These are phyloP conservation scores for Tetramorium bicarinatum DNA, from an alignment of 2,888 invertebrate species.

Conservation along the genomic window DNA sequence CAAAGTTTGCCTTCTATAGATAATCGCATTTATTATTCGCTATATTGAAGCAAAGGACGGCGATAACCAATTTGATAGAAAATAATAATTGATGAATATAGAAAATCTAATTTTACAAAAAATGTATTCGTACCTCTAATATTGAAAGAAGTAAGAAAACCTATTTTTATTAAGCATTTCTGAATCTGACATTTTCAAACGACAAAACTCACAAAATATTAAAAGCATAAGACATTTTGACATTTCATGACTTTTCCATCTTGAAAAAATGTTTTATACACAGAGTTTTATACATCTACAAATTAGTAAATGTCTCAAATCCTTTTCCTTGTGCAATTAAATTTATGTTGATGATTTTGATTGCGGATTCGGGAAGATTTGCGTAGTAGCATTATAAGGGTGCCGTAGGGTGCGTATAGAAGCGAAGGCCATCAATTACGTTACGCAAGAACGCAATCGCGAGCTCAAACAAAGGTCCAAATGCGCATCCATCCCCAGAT, in stretches of 20 bases:
- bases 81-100: background rate
- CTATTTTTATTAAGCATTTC: background rate
- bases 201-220: background rate
- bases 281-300: background rate
- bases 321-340: background rate
- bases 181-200: background rate
- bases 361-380: conserved; percentile 30
- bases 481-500: conserved; percentile 68
- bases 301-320: background rate
- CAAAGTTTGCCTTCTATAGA: conserved; percentile 16
- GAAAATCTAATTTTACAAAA: background rate
- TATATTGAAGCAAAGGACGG: conserved; percentile 18
- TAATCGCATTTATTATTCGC: conserved; percentile 27
- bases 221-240: background rate
- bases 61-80: background rate
- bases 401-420: conserved; percentile 55
- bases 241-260: background rate
- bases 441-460: conserved; percentile 85
- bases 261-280: background rate
- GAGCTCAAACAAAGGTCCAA: conserved; percentile 83
- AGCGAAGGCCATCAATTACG: conserved; percentile 84
- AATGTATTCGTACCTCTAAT: background rate
- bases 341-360: conserved; percentile 18
- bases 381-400: conserved; percentile 58
- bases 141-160: background rate